Evolutionary conservation across 2,888 invertebrate species (phyloP).

Genomic region (Anorthoa munda): DNA sequence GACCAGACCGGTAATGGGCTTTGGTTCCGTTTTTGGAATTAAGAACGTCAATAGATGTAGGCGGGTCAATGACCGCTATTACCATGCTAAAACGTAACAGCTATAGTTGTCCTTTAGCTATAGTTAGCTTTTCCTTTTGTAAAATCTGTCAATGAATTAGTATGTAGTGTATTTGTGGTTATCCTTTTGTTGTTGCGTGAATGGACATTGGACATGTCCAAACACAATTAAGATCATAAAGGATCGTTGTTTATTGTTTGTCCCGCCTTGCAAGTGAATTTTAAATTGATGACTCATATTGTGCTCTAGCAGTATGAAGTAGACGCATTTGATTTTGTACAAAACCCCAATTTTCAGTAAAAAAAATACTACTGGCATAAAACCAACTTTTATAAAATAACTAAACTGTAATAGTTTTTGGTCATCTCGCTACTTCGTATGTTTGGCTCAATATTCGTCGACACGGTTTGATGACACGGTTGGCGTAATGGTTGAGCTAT

Average conservation of each 20-base stretch:
- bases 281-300: neutral
- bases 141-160: slow-evolving; percentile 31
- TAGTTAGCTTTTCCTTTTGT: neutral
- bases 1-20: neutral
- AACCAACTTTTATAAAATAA: neutral
- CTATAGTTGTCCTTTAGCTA: too few relatives aligned
- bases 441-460: neutral
- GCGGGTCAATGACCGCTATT: neutral
- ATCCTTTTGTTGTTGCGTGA: slow-evolving; percentile 11
- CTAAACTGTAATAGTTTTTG: neutral
- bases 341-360: neutral
- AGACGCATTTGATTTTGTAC: neutral
- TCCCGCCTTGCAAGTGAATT: neutral
- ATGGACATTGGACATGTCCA: slow-evolving; percentile 3
- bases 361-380: neutral
- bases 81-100: neutral
- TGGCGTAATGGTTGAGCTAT: too few relatives aligned
- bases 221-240: neutral
- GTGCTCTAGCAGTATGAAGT: neutral
- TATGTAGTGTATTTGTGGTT: slow-evolving; percentile 3
- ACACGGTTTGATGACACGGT: too few relatives aligned
- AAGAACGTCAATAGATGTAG: neutral
- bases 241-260: neutral
- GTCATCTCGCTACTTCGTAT: neutral
- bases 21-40: neutral